phyloP scores from a whole-genome alignment of 2,888 invertebrate genomes.

The Rapana venosa region DNA sequence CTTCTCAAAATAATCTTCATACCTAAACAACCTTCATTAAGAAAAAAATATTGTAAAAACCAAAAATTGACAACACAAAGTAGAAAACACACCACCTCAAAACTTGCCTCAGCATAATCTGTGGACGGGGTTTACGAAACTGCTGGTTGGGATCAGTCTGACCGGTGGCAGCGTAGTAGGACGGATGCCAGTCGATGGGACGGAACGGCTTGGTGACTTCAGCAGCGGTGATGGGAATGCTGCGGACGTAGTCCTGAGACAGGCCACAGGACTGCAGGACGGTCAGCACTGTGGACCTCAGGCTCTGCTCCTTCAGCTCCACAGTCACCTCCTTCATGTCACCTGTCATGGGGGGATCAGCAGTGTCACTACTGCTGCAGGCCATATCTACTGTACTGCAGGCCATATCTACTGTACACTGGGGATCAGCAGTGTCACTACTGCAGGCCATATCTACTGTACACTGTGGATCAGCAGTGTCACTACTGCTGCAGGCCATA shows the following conservation, averaged over 20 bases:
- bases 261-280: constrained; percentile 90
- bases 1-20: no score
- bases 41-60: no score
- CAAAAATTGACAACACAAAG: no score
- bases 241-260: constrained; percentile 91
- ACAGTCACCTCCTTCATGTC: constrained; percentile 83
- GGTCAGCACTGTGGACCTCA: constrained; percentile 86
- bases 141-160: neutral
- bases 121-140: constrained; percentile 3
- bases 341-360: neutral
- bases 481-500: no score
- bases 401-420: no score
- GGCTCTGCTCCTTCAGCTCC: constrained; percentile 82
- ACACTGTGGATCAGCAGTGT: no score
- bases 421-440: no score
- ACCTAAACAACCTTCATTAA: no score
- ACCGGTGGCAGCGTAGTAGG: constrained; percentile 57
- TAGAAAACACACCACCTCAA: no score
- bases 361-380: no score
- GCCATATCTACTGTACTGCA: no score
- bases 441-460: no score
- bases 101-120: constrained; percentile 25
- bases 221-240: constrained; percentile 64
- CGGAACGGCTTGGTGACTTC: constrained; percentile 39
- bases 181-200: constrained; percentile 62